Percentiles rank a stretch among this genome's conserved stretches.
Evolutionary conservation across 2,888 invertebrate genomes (phyloP).

Genomic region (Notodonta dromedarius): DNA sequence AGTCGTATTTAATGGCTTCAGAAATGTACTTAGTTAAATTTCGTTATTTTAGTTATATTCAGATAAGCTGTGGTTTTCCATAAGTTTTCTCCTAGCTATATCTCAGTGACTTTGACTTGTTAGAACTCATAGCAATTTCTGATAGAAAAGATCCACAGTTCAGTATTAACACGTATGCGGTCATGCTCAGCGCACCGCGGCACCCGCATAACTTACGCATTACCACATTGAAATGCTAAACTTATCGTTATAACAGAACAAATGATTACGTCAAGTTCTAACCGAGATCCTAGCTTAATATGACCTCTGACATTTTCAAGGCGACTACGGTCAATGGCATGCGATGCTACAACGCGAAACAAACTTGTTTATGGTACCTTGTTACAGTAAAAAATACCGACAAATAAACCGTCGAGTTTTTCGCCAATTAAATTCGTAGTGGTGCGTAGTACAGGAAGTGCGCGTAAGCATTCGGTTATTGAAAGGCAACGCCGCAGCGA

Average conservation of each 20-base stretch:
- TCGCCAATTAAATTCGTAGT: conserved; percentile 52
- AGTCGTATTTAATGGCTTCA: conserved; percentile 5
- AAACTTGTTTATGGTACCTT: conserved; percentile 16
- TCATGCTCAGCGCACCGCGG: no score
- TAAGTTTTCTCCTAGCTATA: no score
- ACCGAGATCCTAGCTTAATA: conserved; percentile 9
- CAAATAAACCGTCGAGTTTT: conserved; percentile 3
- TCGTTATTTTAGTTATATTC: no score
- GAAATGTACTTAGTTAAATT: not conserved
- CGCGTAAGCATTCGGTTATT: conserved; percentile 75
- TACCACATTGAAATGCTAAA: not conserved
- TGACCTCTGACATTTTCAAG: conserved; percentile 67
- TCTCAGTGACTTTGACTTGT: no score
- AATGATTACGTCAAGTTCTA: not conserved
- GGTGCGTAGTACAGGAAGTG: conserved; percentile 67
- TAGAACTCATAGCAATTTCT: no score
- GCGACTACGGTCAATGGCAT: conserved; percentile 60
- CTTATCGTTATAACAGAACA: not conserved
- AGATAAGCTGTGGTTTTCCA: no score
- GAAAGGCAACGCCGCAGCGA: conserved; percentile 49
- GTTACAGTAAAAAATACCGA: conserved; percentile 9
- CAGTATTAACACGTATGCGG: no score
- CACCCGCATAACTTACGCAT: not conserved
- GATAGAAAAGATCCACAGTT: no score
- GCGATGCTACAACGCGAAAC: conserved; percentile 29